Percentiles rank a stretch among this genome's conserved stretches.
These are phyloP conservation scores for Coenonympha glycerion DNA, from an alignment of 2,888 invertebrate genomes.

Conservation along the genomic window DNA sequence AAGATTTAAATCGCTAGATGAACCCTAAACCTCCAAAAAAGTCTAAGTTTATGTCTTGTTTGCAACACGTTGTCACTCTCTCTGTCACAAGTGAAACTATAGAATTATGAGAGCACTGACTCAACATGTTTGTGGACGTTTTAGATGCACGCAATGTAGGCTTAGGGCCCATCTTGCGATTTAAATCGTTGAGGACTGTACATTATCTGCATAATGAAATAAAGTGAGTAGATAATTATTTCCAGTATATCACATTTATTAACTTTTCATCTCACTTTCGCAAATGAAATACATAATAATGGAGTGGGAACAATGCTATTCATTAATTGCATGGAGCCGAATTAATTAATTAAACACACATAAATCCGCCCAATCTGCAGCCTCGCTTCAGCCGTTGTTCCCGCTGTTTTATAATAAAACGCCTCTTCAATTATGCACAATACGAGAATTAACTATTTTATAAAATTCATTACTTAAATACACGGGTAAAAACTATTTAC, in stretches of 20 bases:
- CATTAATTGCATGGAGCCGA: background rate
- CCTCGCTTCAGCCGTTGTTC: background rate
- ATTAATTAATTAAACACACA: background rate
- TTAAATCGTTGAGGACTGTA: no score
- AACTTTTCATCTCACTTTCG: background rate
- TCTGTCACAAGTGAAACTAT: no score
- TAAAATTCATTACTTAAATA: no score
- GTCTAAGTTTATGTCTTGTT: no score
- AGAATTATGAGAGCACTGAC: no score
- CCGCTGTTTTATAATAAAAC: background rate
- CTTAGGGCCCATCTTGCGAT: no score
- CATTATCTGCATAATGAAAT: background rate
- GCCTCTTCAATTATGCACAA: background rate
- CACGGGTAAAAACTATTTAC: no score
- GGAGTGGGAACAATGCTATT: background rate
- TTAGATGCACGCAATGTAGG: no score
- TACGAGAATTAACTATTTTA: background rate
- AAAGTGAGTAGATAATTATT: background rate
- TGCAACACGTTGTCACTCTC: no score
- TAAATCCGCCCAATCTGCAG: background rate
- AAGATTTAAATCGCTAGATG: no score
- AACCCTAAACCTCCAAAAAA: no score
- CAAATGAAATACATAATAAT: background rate
- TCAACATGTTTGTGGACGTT: no score
- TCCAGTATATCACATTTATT: background rate